phyloP scores from a whole-genome alignment of 2,797 vertebrate species.

The Psittacula echo region DNA sequence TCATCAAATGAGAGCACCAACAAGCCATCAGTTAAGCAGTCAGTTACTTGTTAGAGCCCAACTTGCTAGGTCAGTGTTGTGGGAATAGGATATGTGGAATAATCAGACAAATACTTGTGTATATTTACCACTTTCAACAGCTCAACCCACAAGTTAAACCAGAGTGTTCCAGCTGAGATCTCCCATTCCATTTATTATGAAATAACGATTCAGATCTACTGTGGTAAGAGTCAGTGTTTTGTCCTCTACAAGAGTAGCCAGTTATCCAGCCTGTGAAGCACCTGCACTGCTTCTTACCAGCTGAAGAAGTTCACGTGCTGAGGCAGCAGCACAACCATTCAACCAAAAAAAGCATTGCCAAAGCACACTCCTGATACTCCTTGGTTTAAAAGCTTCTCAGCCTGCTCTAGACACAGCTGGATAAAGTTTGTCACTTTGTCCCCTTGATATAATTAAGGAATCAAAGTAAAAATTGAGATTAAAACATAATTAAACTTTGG shows the following conservation, averaged over 20 bases:
- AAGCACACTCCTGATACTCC: background rate
- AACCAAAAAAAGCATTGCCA: background rate
- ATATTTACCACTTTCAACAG: background rate
- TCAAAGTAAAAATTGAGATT: background rate
- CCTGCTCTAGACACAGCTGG: background rate
- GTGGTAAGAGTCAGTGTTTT: background rate
- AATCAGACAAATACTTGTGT: background rate
- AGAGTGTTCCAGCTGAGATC: background rate
- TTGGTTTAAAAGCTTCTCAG: background rate
- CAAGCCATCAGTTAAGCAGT: background rate
- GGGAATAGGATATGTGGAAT: fast-evolving
- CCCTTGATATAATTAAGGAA: background rate
- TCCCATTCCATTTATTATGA: background rate
- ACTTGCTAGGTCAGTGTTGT: background rate
- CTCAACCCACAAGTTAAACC: background rate
- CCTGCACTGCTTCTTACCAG: background rate
- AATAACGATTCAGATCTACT: background rate
- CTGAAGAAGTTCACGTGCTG: background rate
- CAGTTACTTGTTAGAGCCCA: background rate
- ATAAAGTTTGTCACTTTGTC: background rate
- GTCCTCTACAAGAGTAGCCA: background rate
- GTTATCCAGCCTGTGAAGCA: background rate
- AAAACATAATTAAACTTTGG: background rate
- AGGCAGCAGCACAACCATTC: background rate
- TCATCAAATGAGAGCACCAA: background rate